Percentiles rank a stretch among this genome's conserved stretches.
Conservation (phyloP, 1,140 invertebrate genomes). For the Zaprionus inermis region DNA sequence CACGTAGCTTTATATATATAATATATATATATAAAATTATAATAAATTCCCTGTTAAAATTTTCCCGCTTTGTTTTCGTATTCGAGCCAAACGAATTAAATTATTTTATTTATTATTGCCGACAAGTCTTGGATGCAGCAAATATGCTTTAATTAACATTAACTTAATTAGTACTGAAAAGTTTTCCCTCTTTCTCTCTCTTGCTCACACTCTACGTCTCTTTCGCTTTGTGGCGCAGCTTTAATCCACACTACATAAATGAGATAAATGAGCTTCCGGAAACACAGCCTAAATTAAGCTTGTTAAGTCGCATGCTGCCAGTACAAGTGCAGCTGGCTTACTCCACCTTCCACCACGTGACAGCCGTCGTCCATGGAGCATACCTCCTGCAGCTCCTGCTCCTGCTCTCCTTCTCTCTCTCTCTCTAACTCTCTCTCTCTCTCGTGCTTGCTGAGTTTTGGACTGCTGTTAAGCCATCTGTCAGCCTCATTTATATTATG, state of each 20-base stretch:
- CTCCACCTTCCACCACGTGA: constrained; percentile 4
- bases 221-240: constrained; percentile 10
- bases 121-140: constrained; percentile 7
- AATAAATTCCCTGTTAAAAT: not conserved
- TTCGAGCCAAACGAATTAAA: not conserved
- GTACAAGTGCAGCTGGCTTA: constrained; percentile 29
- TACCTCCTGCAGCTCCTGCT: too few relatives aligned
- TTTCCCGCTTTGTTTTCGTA: not conserved
- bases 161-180: constrained; percentile 1
- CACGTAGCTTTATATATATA: too few relatives aligned
- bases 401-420: not conserved
- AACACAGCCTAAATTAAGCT: constrained; percentile 27
- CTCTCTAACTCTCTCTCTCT: not conserved
- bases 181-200: not conserved
- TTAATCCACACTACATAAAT: constrained; percentile 28
- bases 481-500: constrained; percentile 43
- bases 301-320: constrained; percentile 35
- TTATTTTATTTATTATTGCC: not conserved
- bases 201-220: not conserved
- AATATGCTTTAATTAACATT: constrained; percentile 5
- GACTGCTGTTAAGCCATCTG: constrained; percentile 39
- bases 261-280: constrained; percentile 25
- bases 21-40: not conserved
- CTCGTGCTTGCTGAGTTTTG: not conserved
- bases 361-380: constrained; percentile 1